A percentile compares a stretch with the other conserved stretches of the same genome.
Conservation (phyloP, 2,888 invertebrate species). For the Gymnocheta viridis region DNA sequence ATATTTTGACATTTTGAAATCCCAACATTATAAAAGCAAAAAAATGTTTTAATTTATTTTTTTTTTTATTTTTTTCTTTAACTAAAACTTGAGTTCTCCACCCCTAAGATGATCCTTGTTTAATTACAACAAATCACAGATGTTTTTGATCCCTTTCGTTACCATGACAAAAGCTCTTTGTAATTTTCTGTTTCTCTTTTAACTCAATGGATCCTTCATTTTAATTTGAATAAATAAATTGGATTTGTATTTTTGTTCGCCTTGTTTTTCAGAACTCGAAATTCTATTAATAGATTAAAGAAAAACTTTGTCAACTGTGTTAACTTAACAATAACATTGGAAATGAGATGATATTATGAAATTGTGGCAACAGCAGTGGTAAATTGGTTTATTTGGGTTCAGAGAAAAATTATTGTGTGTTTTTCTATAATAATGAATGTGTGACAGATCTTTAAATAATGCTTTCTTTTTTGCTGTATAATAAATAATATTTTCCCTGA, state of each 20-base stretch:
- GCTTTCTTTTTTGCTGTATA: neutral
- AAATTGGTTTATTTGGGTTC: slow-evolving; percentile 30
- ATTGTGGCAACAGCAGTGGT: slow-evolving; percentile 58
- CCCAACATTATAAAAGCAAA: slow-evolving; percentile 11
- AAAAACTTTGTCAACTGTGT: neutral
- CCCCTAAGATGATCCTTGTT: slow-evolving; percentile 62
- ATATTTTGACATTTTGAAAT: slow-evolving; percentile 76
- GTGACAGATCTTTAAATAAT: neutral
- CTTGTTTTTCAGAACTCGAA: slow-evolving; percentile 48
- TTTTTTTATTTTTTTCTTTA: too few species aligned
- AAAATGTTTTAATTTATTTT: slow-evolving; percentile 42
- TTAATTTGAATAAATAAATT: slow-evolving; percentile 30
- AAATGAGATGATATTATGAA: neutral
- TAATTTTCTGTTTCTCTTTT: slow-evolving; percentile 20
- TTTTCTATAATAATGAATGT: neutral
- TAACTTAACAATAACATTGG: neutral
- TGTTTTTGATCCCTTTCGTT: slow-evolving; percentile 71
- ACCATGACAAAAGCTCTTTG: slow-evolving; percentile 54
- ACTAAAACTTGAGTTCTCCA: slow-evolving; percentile 20
- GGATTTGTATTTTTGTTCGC: slow-evolving; percentile 52
- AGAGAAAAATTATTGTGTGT: slow-evolving; percentile 12
- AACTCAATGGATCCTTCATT: slow-evolving; percentile 33
- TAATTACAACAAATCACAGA: slow-evolving; percentile 77
- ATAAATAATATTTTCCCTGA: too few species aligned
- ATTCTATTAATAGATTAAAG: neutral